Evolutionary conservation across 2,113 vertebrate genomes (phyloP).

Genomic region (Crotalus tigris): DNA sequence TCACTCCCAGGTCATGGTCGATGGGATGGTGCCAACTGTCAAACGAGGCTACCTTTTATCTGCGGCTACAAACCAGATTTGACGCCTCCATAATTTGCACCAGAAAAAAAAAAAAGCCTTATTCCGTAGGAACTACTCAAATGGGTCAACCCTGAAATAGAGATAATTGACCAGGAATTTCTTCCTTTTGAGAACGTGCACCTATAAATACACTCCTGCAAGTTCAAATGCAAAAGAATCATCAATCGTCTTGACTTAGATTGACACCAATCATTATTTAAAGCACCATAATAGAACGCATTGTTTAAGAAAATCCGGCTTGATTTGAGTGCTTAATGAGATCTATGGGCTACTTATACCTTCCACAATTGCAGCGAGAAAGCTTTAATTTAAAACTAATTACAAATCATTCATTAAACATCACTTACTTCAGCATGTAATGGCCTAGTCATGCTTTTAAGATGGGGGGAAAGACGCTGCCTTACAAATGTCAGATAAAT

Average conservation of each 20-base stretch:
- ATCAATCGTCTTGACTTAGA: not conserved
- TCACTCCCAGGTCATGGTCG: constrained; percentile 8
- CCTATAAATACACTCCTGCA: not conserved
- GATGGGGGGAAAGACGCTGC: constrained; percentile 32
- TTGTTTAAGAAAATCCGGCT: constrained; percentile 52
- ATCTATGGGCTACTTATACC: constrained; percentile 53
- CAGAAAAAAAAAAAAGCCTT: not conserved
- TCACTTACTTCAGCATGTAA: constrained; percentile 55
- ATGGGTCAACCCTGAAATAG: not conserved
- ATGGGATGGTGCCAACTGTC: not conserved
- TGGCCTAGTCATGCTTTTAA: constrained; percentile 50
- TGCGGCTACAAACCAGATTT: constrained; percentile 26
- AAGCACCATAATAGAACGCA: constrained; percentile 14
- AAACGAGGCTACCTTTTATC: not conserved
- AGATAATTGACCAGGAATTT: constrained; percentile 19
- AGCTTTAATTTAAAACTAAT: constrained; percentile 67
- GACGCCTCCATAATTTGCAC: constrained; percentile 6
- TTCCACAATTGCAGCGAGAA: constrained; percentile 52
- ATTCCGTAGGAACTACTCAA: constrained; percentile 13
- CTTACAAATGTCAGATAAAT: constrained; percentile 37
- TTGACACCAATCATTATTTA: constrained; percentile 32
- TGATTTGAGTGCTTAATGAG: constrained; percentile 59
- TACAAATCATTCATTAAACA: constrained; percentile 61
- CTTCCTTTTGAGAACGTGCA: not conserved
- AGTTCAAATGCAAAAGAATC: constrained; percentile 3